Evolutionary conservation across 1,140 invertebrate genomes (phyloP), one percentile per base, ranked within the genome.

Genomic region (Tetranychus urticae): DNA sequence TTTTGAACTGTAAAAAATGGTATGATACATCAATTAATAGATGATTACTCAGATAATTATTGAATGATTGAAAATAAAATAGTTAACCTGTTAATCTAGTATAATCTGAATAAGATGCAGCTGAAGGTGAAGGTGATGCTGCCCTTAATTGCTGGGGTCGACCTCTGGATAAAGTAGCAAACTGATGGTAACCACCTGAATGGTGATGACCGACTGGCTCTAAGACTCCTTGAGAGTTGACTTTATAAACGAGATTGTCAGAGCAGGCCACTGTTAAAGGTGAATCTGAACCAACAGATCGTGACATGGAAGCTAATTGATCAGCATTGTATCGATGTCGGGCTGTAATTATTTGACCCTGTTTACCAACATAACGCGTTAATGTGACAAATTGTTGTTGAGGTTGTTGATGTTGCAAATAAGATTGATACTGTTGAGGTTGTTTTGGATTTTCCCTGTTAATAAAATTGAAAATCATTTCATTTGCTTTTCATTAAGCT

Each of bases 311-410:
- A 13, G 34, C 8, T n/a, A 6, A 56, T 10, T 8, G 55, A 42
- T 42, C 10, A 42, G 5, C 10, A 10, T 42, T 42, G 39, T 6
- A 10, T 10, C 39, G 39, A 42, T 42, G 39, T 6, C 39, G 39
- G 39, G 39, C 10, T 10, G 39, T 42, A 42, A 42, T 42, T 42
- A 42, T 42, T 50, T 60, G 57, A 3, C 36, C 31, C 23, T 60
- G 59, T 52, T 60, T 35, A n/a, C n/a, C 35, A 23, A 34, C 46
- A 23, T 60, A 60, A n/a, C 63, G 5, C 0, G 55, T 56, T 12
- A 64, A 39, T 39, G 63, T 64, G 6, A 61, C 63, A 36, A 64
- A 64, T 36, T 63, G 62, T 54, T 59, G 60, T 6, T 57, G 63
- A 39, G 60, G 56, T 34, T 55, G 37, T 39, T 34, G 39, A 58